A percentile compares a stretch with the other conserved stretches of the same genome.
These are phyloP conservation scores for Anthoscopus minutus DNA, from an alignment of 2,113 vertebrate species.

Conservation along the genomic window DNA sequence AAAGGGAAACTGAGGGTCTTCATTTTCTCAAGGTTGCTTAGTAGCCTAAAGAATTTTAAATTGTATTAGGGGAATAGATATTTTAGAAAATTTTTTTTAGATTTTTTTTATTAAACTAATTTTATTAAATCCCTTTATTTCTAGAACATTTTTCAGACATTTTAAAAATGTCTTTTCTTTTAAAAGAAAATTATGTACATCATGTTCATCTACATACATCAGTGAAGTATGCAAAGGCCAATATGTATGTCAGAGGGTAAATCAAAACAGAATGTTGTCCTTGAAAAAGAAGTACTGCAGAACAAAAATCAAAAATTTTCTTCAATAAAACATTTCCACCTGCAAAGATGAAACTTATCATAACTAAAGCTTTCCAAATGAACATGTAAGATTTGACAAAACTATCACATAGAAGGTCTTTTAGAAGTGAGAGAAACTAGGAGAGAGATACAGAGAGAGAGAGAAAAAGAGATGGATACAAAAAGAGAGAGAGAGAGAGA, in stretches of 20 bases:
- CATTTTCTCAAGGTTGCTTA: background rate
- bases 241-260: background rate
- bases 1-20: background rate
- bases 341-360: background rate
- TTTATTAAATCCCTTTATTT: background rate
- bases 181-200: no score
- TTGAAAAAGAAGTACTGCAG: background rate
- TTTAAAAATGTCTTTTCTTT: no score
- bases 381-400: background rate
- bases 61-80: background rate
- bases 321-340: background rate
- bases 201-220: no score
- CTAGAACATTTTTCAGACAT: background rate
- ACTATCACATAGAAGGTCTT: background rate
- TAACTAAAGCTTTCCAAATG: background rate
- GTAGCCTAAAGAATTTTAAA: background rate
- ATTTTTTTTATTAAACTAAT: background rate
- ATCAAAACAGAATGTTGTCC: background rate
- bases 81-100: background rate
- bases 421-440: background rate
- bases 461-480: background rate
- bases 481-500: background rate
- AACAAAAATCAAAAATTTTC: background rate
- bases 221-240: background rate
- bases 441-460: rapidly evolving